Percentiles rank a stretch among this genome's conserved stretches.
phyloP scores from a whole-genome alignment of 2,113 vertebrate species.

The Aldabrachelys gigantea region DNA sequence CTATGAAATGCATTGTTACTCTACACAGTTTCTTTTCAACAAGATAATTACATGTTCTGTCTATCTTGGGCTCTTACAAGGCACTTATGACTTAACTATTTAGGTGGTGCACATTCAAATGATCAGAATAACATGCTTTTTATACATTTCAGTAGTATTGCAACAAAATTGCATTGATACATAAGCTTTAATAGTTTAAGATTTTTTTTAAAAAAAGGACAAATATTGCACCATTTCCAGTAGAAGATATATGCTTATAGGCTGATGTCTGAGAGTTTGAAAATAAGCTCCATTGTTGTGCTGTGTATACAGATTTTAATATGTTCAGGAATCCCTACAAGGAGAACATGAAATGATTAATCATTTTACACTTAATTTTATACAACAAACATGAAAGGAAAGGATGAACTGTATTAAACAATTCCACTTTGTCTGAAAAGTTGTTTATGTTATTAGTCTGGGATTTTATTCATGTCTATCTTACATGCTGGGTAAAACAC shows the following conservation, averaged over 20 bases:
- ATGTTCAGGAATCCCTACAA: not conserved
- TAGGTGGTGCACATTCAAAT: not conserved
- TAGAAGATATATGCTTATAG: not conserved
- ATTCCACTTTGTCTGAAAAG: not conserved
- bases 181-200: constrained; percentile 1
- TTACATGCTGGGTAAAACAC: not conserved
- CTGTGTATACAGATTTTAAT: not conserved
- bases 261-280: not conserved
- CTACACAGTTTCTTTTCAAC: not conserved
- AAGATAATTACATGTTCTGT: not conserved
- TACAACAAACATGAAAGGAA: not conserved
- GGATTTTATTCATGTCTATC: not conserved
- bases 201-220: not conserved
- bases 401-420: not conserved
- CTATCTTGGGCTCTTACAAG: not conserved
- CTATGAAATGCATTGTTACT: not conserved
- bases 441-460: not conserved
- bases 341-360: not conserved
- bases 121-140: not conserved
- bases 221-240: not conserved
- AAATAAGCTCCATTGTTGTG: not conserved
- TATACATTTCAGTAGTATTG: not conserved
- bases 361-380: not conserved
- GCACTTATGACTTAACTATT: not conserved
- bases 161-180: not conserved